Percentiles rank a stretch among this genome's conserved stretches.
Evolutionary conservation across 2,888 invertebrate genomes (phyloP).

Genomic region (Calliopum simillimum): DNA sequence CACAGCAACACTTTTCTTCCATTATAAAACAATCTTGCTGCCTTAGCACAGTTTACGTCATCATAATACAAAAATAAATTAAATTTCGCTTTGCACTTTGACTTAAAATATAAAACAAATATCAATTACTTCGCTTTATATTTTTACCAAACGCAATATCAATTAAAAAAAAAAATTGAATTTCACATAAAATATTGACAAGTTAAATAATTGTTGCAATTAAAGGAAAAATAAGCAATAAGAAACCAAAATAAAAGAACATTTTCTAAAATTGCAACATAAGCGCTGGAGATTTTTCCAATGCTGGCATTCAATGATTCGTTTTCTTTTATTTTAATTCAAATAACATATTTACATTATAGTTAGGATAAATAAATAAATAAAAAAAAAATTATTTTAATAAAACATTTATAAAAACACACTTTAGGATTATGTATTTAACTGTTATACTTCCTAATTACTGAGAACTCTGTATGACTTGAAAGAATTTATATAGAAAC

Average conservation of each 20-base stretch:
- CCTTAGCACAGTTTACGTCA: constrained; percentile 18
- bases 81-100: not conserved
- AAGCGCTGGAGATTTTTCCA: not conserved
- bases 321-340: no score
- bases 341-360: constrained; percentile 24
- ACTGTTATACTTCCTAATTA: constrained; percentile 6
- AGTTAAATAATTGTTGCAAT: no score
- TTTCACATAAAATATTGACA: no score
- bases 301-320: constrained; percentile 24
- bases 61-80: not conserved
- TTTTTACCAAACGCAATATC: no score
- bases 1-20: constrained; percentile 8
- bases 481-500: not conserved
- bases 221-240: constrained; percentile 21
- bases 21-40: constrained; percentile 23
- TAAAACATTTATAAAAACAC: constrained; percentile 24
- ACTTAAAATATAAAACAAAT: constrained; percentile 5
- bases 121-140: constrained; percentile 15
- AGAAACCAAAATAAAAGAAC: constrained; percentile 7
- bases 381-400: constrained; percentile 26
- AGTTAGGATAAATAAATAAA: not conserved
- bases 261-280: not conserved
- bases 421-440: constrained; percentile 2
- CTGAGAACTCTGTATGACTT: not conserved
- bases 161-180: no score